Evolutionary conservation across 2,113 vertebrate genomes (phyloP), one percentile per base, ranked within the genome.

Genomic region (Panurus biarmicus): DNA sequence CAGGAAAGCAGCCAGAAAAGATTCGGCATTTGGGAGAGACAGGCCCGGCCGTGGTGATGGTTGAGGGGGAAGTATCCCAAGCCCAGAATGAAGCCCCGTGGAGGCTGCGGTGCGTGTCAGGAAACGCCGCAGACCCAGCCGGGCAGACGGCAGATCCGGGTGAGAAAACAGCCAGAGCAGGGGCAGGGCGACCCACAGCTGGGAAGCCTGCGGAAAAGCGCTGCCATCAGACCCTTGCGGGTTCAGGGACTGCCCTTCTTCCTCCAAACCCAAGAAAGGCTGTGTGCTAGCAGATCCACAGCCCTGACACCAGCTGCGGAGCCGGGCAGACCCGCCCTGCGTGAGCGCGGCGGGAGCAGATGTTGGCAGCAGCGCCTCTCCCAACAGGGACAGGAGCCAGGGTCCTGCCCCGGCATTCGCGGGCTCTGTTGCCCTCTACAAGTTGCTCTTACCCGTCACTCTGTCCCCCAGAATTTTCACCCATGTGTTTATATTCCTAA

Each of bases 231-330:
- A 5, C 40, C 17, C 26, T 8, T 14, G 19, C 12, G 12, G 21
- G 26, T 7, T 7, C 40, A n/a, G n/a, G 60, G 44, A 5, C 44
- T 51, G 57, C 20, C 14, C 23, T 60, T 54, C 10, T 10, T 28
- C 29, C 28, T 18, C 25, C 28, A 29, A 29, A 12, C 2, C 11
- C 22, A 9, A 3, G 23, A 10, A 18, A 22, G 1, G 11, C 14
- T 7, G 45, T 2, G 33, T 9, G 35, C 67, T 36, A 3, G 70
- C 36, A 23, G 57, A 10, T 3, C 25, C 40, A 40, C 40, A n/a
- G n/a, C n/a, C 40, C 40, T 8, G 85, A 2, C 4, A 1, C 1
- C 17, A 5, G 4, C 64, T 3, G 3, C 38, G 7, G n/a, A 40
- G 51, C 20, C 4, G 1, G 5, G 54, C 25, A 13, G 58, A 18